These are phyloP conservation scores for Pygocentrus nattereri DNA, from an alignment of 2,797 vertebrate genomes.

Conservation along the genomic window DNA sequence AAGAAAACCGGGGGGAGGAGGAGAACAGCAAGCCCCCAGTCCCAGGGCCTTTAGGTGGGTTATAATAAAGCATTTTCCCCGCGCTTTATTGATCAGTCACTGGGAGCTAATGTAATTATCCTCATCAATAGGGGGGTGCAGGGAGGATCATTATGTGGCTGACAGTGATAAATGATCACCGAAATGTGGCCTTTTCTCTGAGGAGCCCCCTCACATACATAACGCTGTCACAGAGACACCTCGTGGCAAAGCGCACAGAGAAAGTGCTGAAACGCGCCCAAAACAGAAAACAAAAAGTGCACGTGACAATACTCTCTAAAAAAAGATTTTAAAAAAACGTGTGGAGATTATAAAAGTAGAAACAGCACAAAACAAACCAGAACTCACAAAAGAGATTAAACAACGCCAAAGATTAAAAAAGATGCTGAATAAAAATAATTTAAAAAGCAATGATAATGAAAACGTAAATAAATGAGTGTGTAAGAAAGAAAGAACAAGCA, in stretches of 20 bases:
- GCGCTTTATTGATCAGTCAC: conserved; percentile 99
- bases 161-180: conserved; percentile 99
- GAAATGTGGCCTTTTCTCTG: conserved; percentile 95
- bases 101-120: conserved; percentile 99
- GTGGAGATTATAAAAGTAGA: not conserved
- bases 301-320: conserved; percentile 57
- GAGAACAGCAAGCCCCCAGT: conserved; percentile 64
- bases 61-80: conserved; percentile 90
- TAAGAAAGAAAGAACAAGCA: no score
- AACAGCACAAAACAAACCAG: not conserved
- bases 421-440: no score
- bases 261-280: conserved; percentile 77
- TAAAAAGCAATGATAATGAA: no score
- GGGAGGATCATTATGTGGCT: conserved; percentile 99
- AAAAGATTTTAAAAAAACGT: conserved; percentile 6
- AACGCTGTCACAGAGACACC: conserved; percentile 96
- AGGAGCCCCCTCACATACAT: conserved; percentile 83
- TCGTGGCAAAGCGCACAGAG: conserved; percentile 80
- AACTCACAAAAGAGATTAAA: not conserved
- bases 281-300: not conserved
- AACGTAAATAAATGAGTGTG: no score
- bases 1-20: conserved; percentile 34
- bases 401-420: no score
- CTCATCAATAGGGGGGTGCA: conserved; percentile 98
- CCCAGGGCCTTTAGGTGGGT: conserved; percentile 75